phyloP scores from a whole-genome alignment of 2,888 invertebrate species.

The Drosophila picticornis region DNA sequence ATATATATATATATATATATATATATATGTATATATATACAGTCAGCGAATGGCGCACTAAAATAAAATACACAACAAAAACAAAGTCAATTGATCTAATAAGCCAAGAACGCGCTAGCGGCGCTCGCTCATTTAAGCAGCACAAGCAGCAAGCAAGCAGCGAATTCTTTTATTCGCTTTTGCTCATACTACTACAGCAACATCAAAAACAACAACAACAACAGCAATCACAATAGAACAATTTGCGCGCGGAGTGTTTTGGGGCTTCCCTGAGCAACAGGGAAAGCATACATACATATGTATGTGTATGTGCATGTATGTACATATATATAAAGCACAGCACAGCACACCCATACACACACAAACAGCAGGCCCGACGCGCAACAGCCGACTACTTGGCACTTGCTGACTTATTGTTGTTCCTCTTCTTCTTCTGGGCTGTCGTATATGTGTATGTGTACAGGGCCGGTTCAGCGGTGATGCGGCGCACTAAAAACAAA shows the following conservation, averaged over 20 bases:
- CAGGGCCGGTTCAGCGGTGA: constrained; percentile 63
- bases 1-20: neutral
- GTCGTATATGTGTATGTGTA: constrained; percentile 37
- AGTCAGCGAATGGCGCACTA: constrained; percentile 55
- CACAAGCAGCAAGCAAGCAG: constrained; percentile 40
- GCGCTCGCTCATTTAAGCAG: constrained; percentile 51
- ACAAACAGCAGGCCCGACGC: constrained; percentile 39
- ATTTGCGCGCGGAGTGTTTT: constrained; percentile 60
- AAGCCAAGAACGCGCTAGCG: constrained; percentile 61
- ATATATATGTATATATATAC: neutral
- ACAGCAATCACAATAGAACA: constrained; percentile 40
- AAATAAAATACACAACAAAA: constrained; percentile 41
- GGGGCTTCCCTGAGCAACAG: constrained; percentile 71
- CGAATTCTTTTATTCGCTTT: constrained; percentile 51
- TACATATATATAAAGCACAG: constrained; percentile 19
- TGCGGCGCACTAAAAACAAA: constrained; percentile 21
- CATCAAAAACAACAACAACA: constrained; percentile 31
- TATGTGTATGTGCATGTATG: constrained; percentile 1
- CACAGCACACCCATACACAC: constrained; percentile 12
- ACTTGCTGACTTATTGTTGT: constrained; percentile 61
- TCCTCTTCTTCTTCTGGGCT: constrained; percentile 16
- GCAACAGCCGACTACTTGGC: constrained; percentile 75
- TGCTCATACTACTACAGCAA: constrained; percentile 38
- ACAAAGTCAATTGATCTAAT: constrained; percentile 74
- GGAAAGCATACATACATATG: constrained; percentile 29